Base-by-base conservation (phyloP, 92 coral and sea anemone species). In the Phenganax marumi region DNA sequence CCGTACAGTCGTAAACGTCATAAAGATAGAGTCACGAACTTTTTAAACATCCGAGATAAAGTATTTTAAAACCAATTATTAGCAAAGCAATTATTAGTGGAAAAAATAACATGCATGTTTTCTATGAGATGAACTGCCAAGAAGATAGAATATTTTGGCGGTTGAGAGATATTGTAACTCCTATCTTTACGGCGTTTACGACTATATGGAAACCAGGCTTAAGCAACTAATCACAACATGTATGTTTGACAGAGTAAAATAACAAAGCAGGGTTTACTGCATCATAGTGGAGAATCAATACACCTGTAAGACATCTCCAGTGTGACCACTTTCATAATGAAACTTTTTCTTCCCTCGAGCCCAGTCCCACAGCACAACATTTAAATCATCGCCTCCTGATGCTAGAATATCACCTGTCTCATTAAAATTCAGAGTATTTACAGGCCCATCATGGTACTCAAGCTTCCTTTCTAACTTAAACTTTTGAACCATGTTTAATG, bases 301-400 rank as follows among this genome's bases (percentile, higher is more conserved):
- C 69, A 95, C 98, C 97, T 95, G 98, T 71, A 95, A 95, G 11
- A 95, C 98, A 87, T 95, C 92, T 85, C 96, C 93, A 8, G 92
- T 66, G 76, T 95, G 98, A 24, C 98, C 98, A 87, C 98, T 95
- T 62, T 92, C 93, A 74, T 95, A 95, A 70, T 86, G 84, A 52
- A 95, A 62, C 47, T 80, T 82, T 60, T 95, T 92, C 90, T 89
- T 95, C 53, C 89, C 91, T 65, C 92, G 92, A 0, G 98, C 92
- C 98, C 98, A 95, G 75, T 95, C 98, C 98, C 98, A 95, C 72
- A 95, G 87, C 21, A 87, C 97, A 80, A 95, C 87, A 73, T 90
- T 97, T 49, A 95, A 66, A 61, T 95, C 98, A 56, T 95, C 98
- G 57, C 98, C 92, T 33, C 97, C 98, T 56, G 98, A 95, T 52